phyloP scores from a whole-genome alignment of 2,113 vertebrate genomes.

The Rissa tridactyla region DNA sequence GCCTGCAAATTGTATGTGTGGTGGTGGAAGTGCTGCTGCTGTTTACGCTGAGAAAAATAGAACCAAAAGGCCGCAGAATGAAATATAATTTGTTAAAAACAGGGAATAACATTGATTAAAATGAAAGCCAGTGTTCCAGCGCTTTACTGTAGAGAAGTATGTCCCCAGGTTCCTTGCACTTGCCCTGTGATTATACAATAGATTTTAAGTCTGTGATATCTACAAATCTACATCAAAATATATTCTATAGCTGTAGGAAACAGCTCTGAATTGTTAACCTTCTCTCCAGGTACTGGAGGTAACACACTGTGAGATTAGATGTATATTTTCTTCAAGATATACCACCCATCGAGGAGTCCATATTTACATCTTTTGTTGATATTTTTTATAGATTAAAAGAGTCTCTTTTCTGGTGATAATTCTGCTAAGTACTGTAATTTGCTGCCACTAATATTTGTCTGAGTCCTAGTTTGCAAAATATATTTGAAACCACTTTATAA shows the following conservation, averaged over 20 bases:
- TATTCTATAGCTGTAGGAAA: constrained; percentile 79
- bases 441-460: constrained; percentile 87
- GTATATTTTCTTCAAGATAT: constrained; percentile 86
- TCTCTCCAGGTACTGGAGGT: constrained; percentile 81
- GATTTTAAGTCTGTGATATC: constrained; percentile 81
- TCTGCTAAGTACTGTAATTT: constrained; percentile 88
- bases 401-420: constrained; percentile 86
- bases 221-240: constrained; percentile 83
- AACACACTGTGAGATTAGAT: constrained; percentile 84
- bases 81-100: constrained; percentile 70
- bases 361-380: constrained; percentile 88
- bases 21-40: background rate
- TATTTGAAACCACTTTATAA: constrained; percentile 83
- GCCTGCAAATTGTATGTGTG: background rate
- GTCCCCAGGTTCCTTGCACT: constrained; percentile 71
- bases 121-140: constrained; percentile 48
- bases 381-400: constrained; percentile 87
- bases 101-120: constrained; percentile 60
- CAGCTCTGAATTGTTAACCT: constrained; percentile 83
- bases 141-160: constrained; percentile 53
- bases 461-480: constrained; percentile 86
- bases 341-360: constrained; percentile 82
- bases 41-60: constrained; percentile 32
- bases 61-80: constrained; percentile 47
- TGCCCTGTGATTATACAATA: constrained; percentile 77